Conservation (phyloP, 1,140 invertebrate species). For the Musca vetustissima region DNA sequence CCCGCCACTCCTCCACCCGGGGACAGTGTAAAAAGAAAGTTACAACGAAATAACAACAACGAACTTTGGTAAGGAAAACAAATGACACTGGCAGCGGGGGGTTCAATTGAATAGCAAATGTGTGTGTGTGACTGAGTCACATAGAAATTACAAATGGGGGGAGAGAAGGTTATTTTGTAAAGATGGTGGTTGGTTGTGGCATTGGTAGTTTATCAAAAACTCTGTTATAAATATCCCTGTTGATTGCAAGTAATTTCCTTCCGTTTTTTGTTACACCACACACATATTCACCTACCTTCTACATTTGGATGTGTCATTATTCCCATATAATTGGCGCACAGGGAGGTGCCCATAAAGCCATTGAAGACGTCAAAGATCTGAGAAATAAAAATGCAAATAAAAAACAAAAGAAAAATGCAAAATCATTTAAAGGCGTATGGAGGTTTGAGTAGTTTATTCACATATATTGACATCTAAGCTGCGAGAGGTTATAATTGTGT, state of each 20-base stretch:
- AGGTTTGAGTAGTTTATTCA: background rate
- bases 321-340: constrained; percentile 3
- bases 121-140: too few species aligned
- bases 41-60: background rate
- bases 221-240: constrained; percentile 4
- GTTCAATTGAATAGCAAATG: too few species aligned
- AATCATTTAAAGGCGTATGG: background rate
- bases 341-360: background rate
- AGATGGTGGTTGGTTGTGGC: background rate
- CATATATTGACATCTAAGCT: too few species aligned
- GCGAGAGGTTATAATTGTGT: too few species aligned
- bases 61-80: constrained; percentile 7
- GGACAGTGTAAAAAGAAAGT: background rate
- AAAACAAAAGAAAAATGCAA: background rate
- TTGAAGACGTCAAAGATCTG: background rate
- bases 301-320: background rate
- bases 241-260: constrained; percentile 16
- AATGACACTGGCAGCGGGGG: constrained; percentile 6
- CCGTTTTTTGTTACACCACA: background rate
- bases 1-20: too few species aligned
- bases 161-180: background rate
- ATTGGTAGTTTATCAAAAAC: background rate
- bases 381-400: background rate
- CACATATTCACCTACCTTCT: background rate
- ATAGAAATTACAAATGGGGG: background rate